Base-by-base conservation (phyloP, 2,113 vertebrate genomes). In the Australoheros scitulus region DNA sequence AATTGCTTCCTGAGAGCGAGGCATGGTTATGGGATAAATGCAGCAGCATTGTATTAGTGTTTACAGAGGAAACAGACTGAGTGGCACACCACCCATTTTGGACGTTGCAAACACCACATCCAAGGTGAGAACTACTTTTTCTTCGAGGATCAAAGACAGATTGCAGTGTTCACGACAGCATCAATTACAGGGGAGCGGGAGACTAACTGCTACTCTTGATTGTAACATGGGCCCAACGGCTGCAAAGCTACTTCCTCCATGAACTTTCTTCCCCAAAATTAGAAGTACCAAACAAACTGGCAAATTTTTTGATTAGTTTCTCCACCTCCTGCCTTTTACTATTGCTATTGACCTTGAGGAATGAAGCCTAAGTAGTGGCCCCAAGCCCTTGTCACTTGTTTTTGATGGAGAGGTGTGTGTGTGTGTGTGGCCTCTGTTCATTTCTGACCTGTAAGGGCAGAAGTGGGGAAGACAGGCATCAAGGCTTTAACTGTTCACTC, bases 41-140 rank as follows among this genome's bases (percentile, higher is more conserved):
- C 76, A 77, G 85, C 74, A 68, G 83, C 84, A 91, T 88, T 93
- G 92, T 92, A 57, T 80, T 52, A 34, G 85, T 88, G 91, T 93
- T 93, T 91, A 88, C 85, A 82, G 84, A 91, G 88, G 91, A 91
- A 90, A 87, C 77, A 76, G 22, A 79, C 57, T 75, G 10, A 20
- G 75, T n/a, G 55, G 22, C 81, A 61, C 89, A 55, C 82, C 88
- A 36, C 83, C 92, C 89, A 90, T 87, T 84, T 83, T 89, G 90
- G 79, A 89, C 7, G 56, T 2, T 65, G 72, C 85, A 64, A 74
- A 88, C 76, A 60, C 34, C 77, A 86, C 83, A 86, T 92, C 36
- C 85, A 85, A 92, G 89, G 90, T 88, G 87, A 92, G 83, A 93
- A 88, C 75, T 50, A 56, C 81, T 82, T 77, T 86, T 87, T 80